These are phyloP conservation scores for Carassius auratus DNA, from an alignment of 2,113 vertebrate genomes.

Conservation along the genomic window DNA sequence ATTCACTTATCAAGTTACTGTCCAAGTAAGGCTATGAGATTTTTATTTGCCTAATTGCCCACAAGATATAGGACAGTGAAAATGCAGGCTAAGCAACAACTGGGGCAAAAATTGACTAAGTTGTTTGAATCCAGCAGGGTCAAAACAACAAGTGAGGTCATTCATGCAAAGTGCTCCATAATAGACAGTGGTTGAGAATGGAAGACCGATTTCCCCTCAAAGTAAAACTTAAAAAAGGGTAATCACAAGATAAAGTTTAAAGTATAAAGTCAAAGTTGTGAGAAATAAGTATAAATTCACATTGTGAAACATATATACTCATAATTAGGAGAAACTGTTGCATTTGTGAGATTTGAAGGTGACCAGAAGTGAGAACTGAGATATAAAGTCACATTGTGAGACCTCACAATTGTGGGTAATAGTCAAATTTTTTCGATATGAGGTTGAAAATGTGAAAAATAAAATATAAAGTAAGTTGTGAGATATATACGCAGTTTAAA, in stretches of 20 bases:
- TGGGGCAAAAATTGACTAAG: constrained; percentile 47
- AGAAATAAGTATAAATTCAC: not conserved
- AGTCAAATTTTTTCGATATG: no score
- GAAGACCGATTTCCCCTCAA: not conserved
- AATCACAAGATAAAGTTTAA: not conserved
- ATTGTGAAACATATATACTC: not conserved
- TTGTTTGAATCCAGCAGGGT: constrained; percentile 46
- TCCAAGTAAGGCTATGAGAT: constrained; percentile 41
- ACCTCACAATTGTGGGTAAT: no score
- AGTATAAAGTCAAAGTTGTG: not conserved
- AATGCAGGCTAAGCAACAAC: constrained; percentile 44
- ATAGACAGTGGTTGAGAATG: not conserved
- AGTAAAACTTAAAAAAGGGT: not conserved
- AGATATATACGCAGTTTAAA: no score
- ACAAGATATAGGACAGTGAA: constrained; percentile 52
- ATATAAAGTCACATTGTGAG: no score
- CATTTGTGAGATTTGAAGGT: not conserved
- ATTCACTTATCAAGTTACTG: constrained; percentile 3
- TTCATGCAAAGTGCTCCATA: constrained; percentile 7
- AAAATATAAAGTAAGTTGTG: no score
- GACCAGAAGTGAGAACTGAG: no score
- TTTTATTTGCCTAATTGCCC: constrained; percentile 47
- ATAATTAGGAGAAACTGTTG: not conserved
- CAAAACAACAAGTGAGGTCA: not conserved
- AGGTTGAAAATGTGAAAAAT: no score